These are phyloP conservation scores for Stictocephala bisonia DNA, from an alignment of 2,888 invertebrate genomes.

Conservation along the genomic window DNA sequence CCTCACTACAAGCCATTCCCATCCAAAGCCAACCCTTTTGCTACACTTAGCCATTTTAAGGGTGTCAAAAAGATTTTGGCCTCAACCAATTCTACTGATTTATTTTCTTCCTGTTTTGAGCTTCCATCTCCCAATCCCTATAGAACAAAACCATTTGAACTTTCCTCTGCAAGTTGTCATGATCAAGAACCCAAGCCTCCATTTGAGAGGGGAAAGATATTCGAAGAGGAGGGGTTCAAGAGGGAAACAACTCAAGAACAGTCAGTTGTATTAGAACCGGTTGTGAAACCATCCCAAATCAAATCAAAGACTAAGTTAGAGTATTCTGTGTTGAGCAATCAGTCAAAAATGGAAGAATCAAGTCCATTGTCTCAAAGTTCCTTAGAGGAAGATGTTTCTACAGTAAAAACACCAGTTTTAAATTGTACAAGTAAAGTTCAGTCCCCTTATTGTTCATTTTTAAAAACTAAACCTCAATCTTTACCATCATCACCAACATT, in stretches of 20 bases:
- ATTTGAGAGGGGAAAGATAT: slow-evolving; percentile 40
- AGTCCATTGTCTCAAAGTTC: slow-evolving; percentile 32
- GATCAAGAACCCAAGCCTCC: slow-evolving; percentile 34
- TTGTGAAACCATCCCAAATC: slow-evolving; percentile 57
- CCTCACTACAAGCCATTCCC: slow-evolving; percentile 80
- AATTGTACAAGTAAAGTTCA: slow-evolving; percentile 22
- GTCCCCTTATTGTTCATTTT: slow-evolving; percentile 39
- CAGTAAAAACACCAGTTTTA: not conserved
- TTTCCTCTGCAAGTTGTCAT: slow-evolving; percentile 10
- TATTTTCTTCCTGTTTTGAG: slow-evolving; percentile 83
- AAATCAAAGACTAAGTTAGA: slow-evolving; percentile 39
- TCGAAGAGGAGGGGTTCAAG: slow-evolving; percentile 25
- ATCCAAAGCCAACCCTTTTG: slow-evolving; percentile 76
- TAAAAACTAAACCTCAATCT: slow-evolving; percentile 55
- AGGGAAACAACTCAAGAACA: slow-evolving; percentile 18
- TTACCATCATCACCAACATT: slow-evolving; percentile 61
- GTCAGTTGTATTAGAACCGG: slow-evolving; percentile 57
- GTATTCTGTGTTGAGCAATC: slow-evolving; percentile 17
- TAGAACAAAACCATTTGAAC: slow-evolving; percentile 59
- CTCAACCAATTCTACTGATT: slow-evolving; percentile 66
- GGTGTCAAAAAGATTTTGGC: slow-evolving; percentile 84
- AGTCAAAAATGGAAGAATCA: slow-evolving; percentile 23
- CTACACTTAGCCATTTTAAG: slow-evolving; percentile 78
- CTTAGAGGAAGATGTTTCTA: slow-evolving; percentile 24
- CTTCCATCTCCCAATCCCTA: slow-evolving; percentile 74